Conservation (phyloP, 2,797 vertebrate genomes). For the Falco berigora region DNA sequence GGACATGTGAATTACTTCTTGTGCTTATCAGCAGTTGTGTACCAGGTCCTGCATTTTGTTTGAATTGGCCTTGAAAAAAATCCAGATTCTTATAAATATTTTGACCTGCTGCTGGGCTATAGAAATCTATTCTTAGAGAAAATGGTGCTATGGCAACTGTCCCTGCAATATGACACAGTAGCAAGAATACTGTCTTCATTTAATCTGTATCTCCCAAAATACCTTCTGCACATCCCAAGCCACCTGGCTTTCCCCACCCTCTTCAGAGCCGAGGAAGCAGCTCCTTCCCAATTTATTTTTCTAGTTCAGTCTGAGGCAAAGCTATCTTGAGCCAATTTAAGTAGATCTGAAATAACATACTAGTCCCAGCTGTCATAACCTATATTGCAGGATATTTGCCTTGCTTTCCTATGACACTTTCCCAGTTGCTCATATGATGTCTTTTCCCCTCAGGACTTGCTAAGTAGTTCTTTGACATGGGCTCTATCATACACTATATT, state of each 20-base stretch:
- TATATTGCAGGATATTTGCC: constrained; percentile 12
- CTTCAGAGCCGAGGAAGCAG: background rate
- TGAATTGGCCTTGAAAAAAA: background rate
- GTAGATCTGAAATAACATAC: background rate
- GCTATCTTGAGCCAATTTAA: background rate
- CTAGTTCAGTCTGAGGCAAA: constrained; percentile 44
- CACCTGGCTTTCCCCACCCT: constrained; percentile 43
- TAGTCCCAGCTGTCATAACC: constrained; percentile 36
- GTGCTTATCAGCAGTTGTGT: background rate
- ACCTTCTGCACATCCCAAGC: constrained; percentile 28
- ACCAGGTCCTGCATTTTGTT: background rate
- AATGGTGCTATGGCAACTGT: constrained; percentile 51
- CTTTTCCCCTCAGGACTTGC: background rate
- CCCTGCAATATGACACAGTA: constrained; percentile 31
- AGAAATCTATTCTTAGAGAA: constrained; percentile 43
- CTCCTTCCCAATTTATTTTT: constrained; percentile 16
- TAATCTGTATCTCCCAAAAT: constrained; percentile 25
- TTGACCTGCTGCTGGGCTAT: constrained; percentile 21
- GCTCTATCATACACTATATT: background rate
- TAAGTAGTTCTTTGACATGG: background rate
- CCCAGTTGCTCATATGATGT: background rate
- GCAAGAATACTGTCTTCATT: constrained; percentile 37
- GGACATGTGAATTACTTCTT: background rate
- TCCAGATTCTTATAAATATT: background rate
- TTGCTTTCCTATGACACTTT: background rate